Evolutionary conservation across 2,797 vertebrate genomes (phyloP).

Genomic region (Merluccius polli): DNA sequence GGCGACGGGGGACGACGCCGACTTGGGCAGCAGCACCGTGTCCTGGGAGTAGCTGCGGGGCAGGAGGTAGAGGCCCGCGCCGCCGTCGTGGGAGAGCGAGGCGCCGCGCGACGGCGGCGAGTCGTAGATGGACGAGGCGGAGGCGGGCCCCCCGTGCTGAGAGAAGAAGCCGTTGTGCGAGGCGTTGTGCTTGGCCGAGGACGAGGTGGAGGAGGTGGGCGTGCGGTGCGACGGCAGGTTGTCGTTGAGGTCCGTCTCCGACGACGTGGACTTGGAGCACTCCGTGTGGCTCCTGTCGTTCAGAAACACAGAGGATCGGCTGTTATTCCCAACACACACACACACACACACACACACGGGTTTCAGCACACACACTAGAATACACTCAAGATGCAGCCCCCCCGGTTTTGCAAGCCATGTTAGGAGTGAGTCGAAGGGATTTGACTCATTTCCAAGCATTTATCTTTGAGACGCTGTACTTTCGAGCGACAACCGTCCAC

Average conservation of each 20-base stretch:
- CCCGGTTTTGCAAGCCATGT: not conserved
- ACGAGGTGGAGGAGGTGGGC: slow-evolving; percentile 72
- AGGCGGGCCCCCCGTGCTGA: slow-evolving; percentile 60
- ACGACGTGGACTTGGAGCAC: slow-evolving; percentile 86
- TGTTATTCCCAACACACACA: not conserved
- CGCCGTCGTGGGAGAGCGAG: slow-evolving; percentile 74
- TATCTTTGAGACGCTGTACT: not conserved
- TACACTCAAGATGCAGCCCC: not conserved
- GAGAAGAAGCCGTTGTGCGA: slow-evolving; percentile 89
- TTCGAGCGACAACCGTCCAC: not conserved
- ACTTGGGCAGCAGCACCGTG: slow-evolving; percentile 82
- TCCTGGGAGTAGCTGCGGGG: slow-evolving; percentile 97
- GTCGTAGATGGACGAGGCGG: slow-evolving; percentile 82
- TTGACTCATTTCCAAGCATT: not conserved
- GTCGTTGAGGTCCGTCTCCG: slow-evolving; percentile 98
- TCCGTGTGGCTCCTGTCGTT: slow-evolving; percentile 79
- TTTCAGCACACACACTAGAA: not conserved
- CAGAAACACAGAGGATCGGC: not conserved
- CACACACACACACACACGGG: not conserved
- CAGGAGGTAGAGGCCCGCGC: slow-evolving; percentile 81
- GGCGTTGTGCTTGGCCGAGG: slow-evolving; percentile 79
- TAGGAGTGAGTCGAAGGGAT: not conserved
- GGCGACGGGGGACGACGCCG: slow-evolving; percentile 72
- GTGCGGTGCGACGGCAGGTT: slow-evolving; percentile 88
- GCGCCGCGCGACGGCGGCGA: slow-evolving; percentile 82